Evolutionary conservation across 2,113 vertebrate genomes (phyloP).

Genomic region (Nicator chloris): DNA sequence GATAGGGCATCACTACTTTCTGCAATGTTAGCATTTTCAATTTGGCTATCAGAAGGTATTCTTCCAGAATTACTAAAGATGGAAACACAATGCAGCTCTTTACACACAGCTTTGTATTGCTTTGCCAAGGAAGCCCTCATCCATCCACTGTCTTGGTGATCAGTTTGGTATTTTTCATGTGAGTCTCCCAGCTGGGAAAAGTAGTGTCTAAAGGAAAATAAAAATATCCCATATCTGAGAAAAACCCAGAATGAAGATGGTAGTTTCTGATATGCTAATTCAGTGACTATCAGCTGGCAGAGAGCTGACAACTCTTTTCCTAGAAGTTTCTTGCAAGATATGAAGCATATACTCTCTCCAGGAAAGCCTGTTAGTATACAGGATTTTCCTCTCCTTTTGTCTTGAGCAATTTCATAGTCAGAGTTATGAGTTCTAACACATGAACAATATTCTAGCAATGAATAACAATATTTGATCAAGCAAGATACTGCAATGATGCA

Average conservation of each 20-base stretch:
- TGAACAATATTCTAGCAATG: neutral
- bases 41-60: neutral
- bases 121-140: neutral
- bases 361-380: neutral
- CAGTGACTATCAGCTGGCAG: neutral
- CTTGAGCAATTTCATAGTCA: neutral
- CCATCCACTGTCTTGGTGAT: neutral
- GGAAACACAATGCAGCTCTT: neutral
- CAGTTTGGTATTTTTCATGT: neutral
- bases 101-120: neutral
- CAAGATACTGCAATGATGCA: neutral
- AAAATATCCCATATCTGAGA: neutral
- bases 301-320: neutral
- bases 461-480: neutral
- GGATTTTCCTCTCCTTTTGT: neutral
- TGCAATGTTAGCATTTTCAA: neutral
- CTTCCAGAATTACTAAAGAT: neutral
- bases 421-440: neutral
- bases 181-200: neutral
- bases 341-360: neutral
- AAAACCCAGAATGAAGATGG: neutral
- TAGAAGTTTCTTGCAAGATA: neutral
- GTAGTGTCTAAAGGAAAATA: neutral
- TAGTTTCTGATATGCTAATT: neutral
- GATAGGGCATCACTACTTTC: neutral